Evolutionary conservation across 1,140 invertebrate species (phyloP), one percentile per base, ranked within the genome.

Genomic region (Neodiprion virginianus): DNA sequence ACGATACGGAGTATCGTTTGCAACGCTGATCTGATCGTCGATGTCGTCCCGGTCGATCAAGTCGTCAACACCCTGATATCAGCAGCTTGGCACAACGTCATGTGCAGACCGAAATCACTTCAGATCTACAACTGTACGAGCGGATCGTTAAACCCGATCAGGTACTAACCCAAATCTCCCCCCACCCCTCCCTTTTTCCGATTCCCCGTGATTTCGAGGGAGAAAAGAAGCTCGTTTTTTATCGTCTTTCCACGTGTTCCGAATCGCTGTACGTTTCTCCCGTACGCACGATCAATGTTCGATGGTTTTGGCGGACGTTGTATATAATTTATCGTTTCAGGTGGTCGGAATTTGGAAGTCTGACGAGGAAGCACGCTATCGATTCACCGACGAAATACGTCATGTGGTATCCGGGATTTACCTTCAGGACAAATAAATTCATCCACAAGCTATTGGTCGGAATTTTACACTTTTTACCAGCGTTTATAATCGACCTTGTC

Each of bases 111-210:
- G 1, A 92, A 91, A 65, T 84, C 84, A 1, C 90, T 95, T 71
- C 89, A 89, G 65, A 93, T 99, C n/a, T 98, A 97, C 86, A 98
- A 99, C 85, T 96, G 96, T 79, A 97, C 96, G 0, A 96, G 95
- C 14, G 96, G 97, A 1, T 89, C 92, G 7, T 89, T 94, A 21
- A 98, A 98, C 84, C 94, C 94, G 1, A 90, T 98, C 53, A 91
- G 88, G 86, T 87, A 79, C 77, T 5, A 8, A 11, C 14, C 53
- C 21, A 23, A 47, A 1, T 70, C 28, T 3, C 28, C 28, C 28
- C 28, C 28, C 28, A 1, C 28, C 28, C 28, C 5, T 40, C 28
- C 28, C 28, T 40, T 40, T 40, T 40, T 40, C 28, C 28, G 28
- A 40, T 40, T 40, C 28, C 28, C 28, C 5, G 2, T 5, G 28